Base-by-base conservation (phyloP, 1,140 invertebrate species). In the Habropoda laboriosa region DNA sequence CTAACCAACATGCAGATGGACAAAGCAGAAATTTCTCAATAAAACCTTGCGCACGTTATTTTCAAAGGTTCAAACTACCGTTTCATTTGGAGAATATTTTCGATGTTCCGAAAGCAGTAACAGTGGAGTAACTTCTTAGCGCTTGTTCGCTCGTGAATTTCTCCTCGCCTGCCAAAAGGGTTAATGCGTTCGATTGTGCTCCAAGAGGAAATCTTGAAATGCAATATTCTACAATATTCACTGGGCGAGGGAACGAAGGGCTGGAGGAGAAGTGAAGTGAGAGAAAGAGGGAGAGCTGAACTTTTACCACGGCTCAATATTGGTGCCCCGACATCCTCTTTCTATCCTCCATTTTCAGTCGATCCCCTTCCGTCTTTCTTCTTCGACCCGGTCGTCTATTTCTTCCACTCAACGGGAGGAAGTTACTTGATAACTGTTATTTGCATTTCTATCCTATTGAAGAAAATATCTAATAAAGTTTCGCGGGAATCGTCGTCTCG, bases 381-480 rank as follows among this genome's bases (percentile, higher is more conserved):
- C 61, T 75, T 45, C 61, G 78, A 30, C 64, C 60, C 63, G 42
- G 13, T 32, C n/a, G 24, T 64, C 68, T 78, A 74, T 82, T 76
- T 81, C 75, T 70, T 70, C 78, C 24, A 64, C 75, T 60, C 85
- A 24, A 73, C 51, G 53, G 63, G 83, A 86, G 87, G 81, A 87
- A 90, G 78, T 89, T 88, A 90, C 87, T 90, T 86, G 88, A 88
- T 86, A 90, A 90, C 86, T 89, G 82, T 89, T 90, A 89, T 90
- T 91, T 90, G 88, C 88, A 90, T 91, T 90, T 90, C 86, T 89
- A 88, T 89, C 85, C 83, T 87, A 90, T 91, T 89, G 90, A 89
- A 89, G 87, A 89, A 90, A 90, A 90, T 89, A 89, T 89, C 86
- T 89, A 90, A 90, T 90, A 91, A 90, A 90, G 88, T 89, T 89